Conservation (phyloP, 2,113 vertebrate species). For the Zosterops lateralis region DNA sequence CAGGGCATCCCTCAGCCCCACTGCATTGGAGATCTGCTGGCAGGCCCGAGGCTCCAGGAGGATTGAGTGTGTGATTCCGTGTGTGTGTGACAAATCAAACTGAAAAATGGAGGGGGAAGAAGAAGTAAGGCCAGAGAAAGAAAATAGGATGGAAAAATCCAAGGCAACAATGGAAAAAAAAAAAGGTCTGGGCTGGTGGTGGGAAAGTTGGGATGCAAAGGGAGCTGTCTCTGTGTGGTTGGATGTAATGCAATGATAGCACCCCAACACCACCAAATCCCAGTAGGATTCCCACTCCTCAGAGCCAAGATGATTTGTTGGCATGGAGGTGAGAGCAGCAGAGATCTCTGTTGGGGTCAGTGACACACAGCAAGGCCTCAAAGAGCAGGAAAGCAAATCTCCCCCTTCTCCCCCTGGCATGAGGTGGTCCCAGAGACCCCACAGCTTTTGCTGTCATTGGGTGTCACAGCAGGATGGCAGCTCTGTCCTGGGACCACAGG, state of each 20-base stretch:
- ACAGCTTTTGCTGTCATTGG: rapidly evolving
- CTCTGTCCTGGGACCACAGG: background rate
- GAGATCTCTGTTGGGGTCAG: background rate
- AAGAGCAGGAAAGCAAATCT: background rate
- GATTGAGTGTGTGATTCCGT: background rate
- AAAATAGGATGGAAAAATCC: background rate
- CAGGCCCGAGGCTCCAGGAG: background rate
- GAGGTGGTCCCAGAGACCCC: background rate
- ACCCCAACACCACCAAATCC: background rate
- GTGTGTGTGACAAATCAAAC: background rate
- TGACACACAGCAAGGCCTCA: background rate
- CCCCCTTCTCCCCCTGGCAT: background rate
- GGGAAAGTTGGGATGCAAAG: background rate
- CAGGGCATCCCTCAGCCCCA: conserved; percentile 33
- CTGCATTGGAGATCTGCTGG: background rate
- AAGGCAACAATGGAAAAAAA: background rate
- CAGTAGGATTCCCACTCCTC: background rate
- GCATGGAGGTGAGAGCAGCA: background rate
- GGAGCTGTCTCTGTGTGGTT: background rate
- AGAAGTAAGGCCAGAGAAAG: background rate
- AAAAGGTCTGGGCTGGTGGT: background rate
- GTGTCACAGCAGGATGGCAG: background rate
- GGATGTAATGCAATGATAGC: background rate
- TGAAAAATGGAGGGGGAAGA: background rate
- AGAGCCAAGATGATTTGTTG: background rate